Conservation (phyloP, 2,888 invertebrate species). For the Cryptocephalus primarius region DNA sequence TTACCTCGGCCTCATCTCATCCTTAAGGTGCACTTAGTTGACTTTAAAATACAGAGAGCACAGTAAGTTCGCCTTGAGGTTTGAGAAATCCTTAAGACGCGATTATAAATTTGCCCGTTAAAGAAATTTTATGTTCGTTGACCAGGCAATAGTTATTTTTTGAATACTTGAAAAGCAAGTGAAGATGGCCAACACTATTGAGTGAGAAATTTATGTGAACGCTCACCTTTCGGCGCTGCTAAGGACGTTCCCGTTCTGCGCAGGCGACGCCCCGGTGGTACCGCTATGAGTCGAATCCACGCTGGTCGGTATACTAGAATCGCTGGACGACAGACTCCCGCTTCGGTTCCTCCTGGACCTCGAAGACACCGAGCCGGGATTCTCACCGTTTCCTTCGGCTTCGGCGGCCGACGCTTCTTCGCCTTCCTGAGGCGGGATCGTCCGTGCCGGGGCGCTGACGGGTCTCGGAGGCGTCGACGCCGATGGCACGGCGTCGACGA, state of each 20-base stretch:
- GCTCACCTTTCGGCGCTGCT: no score
- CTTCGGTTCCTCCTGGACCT: slow-evolving; percentile 31
- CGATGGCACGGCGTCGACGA: slow-evolving; percentile 22
- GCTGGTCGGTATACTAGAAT: slow-evolving; percentile 33
- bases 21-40: no score
- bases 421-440: slow-evolving; percentile 21
- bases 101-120: no score
- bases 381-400: slow-evolving; percentile 23
- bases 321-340: slow-evolving; percentile 29
- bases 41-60: no score
- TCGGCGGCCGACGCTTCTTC: slow-evolving; percentile 20
- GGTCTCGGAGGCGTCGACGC: slow-evolving; percentile 32
- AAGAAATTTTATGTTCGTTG: no score
- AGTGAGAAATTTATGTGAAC: no score
- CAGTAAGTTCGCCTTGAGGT: no score
- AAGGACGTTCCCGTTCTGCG: slow-evolving; percentile 3
- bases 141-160: no score
- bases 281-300: slow-evolving; percentile 31
- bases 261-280: slow-evolving; percentile 22
- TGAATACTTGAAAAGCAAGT: no score
- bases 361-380: slow-evolving; percentile 32
- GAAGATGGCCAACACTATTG: no score
- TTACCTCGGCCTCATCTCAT: no score
- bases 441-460: slow-evolving; percentile 7
- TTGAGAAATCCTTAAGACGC: no score